phyloP scores from a whole-genome alignment of 2,113 vertebrate genomes.

The Ginglymostoma cirratum region DNA sequence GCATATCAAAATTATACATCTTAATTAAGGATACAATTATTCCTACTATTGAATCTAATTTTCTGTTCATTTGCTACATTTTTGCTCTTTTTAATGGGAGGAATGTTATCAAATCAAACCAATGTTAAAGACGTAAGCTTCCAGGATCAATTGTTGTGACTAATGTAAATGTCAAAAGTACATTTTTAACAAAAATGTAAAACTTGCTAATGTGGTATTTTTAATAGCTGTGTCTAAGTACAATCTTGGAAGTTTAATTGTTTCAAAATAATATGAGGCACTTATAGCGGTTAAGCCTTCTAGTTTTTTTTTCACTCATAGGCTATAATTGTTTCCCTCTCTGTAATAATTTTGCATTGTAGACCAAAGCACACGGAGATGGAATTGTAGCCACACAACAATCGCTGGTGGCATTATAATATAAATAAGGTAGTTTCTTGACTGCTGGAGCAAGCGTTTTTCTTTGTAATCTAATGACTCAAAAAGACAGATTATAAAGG shows the following conservation, averaged over 20 bases:
- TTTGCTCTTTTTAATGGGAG: background rate
- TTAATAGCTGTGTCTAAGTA: background rate
- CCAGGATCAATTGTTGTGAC: background rate
- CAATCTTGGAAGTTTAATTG: background rate
- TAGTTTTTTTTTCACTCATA: background rate
- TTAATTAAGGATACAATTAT: background rate
- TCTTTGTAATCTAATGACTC: constrained; percentile 10
- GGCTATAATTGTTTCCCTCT: background rate
- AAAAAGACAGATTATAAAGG: constrained; percentile 33
- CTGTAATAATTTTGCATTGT: constrained; percentile 1
- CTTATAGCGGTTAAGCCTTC: background rate
- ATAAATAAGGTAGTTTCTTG: constrained; percentile 19
- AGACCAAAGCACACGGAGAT: background rate
- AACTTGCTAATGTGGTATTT: background rate
- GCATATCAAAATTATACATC: background rate
- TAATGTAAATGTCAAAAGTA: background rate
- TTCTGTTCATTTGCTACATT: background rate
- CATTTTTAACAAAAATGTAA: background rate
- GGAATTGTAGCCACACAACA: background rate
- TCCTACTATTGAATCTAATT: background rate
- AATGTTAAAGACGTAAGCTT: background rate
- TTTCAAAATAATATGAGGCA: background rate
- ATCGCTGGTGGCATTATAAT: constrained; percentile 12
- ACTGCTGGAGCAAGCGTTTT: constrained; percentile 19
- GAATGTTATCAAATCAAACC: background rate